Evolutionary conservation across 2,113 vertebrate species (phyloP), one percentile per base, ranked within the genome.

Genomic region (Phylloscopus whistleri): DNA sequence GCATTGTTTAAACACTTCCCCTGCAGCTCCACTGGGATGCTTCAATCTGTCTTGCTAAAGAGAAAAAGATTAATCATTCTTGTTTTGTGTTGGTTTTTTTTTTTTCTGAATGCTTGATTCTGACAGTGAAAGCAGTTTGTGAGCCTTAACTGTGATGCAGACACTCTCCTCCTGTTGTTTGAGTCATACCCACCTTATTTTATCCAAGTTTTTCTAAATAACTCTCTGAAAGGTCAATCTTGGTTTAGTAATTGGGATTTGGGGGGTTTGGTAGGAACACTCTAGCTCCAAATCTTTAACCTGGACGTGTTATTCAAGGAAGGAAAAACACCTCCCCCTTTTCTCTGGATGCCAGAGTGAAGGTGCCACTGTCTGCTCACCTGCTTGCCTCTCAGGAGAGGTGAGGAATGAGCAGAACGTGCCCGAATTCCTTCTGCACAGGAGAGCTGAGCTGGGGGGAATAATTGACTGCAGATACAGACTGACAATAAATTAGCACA

Each of bases 381-480:
- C 66, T 80, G 7, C 46, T 78, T 52, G 26, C 14, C 44, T 59
- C 30, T 63, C 82, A 55, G 10, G 11, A 49, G 78, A 48, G 81
- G 46, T 8, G 4, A 59, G 82, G 21, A 62, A 55, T 0, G 16
- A 85, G 60, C 72, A 69, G 84, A 37, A 81, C 10, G 4, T 63
- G 89, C 55, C 90, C 39, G 67, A 44, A 35, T 59, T 72, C 69
- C 78, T 63, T 22, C 68, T 33, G 51, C 33, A 27, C 72, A 81
- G 73, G n/a, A 19, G 13, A 82, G 78, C 62, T 22, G 89, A 90
- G 94, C 94, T 81, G 79, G 82, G 94, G 91, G 85, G 41, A 85
- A 94, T 58, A 82, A 87, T 39, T 95, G 90, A 33, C 87, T 94
- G 95, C 96, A 95, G 94, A 95, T 96, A 88, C 93, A 93, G 94